Evolutionary conservation across 2,113 vertebrate genomes (phyloP).

Genomic region (Muscicapa adusta): DNA sequence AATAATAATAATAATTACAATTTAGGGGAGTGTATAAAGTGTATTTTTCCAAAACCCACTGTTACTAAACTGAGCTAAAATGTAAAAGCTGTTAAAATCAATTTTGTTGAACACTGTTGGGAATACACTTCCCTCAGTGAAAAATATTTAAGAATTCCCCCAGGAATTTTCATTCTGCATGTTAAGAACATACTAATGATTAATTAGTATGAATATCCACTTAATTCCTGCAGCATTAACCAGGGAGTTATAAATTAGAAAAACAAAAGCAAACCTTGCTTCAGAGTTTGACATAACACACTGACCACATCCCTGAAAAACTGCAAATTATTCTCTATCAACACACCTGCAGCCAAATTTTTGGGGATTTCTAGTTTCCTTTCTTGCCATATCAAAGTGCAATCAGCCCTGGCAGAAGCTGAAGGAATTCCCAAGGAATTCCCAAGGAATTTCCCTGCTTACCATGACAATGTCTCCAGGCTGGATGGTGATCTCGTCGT

Average conservation of each 20-base stretch:
- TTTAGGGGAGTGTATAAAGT: neutral
- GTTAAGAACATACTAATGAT: neutral
- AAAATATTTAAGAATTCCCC: neutral
- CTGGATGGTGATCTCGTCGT: constrained; percentile 94
- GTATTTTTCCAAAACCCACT: neutral
- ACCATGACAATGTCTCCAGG: constrained; percentile 97
- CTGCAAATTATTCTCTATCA: neutral
- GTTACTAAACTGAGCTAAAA: neutral
- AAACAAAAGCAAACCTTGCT: neutral
- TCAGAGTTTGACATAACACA: neutral
- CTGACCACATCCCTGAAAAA: neutral
- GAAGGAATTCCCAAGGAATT: neutral
- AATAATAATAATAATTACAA: neutral
- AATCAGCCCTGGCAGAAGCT: neutral
- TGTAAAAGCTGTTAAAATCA: neutral
- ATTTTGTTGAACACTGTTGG: neutral
- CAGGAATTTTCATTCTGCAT: neutral
- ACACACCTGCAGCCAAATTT: neutral
- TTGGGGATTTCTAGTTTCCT: neutral
- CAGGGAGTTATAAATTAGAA: neutral
- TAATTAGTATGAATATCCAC: neutral
- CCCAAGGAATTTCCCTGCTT: constrained; percentile 39
- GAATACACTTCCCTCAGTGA: neutral
- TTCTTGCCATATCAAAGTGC: neutral
- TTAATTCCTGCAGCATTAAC: neutral